A percentile compares a stretch with the other conserved stretches of the same genome.
Evolutionary conservation across 2,113 vertebrate species (phyloP).

Genomic region (Pica pica): DNA sequence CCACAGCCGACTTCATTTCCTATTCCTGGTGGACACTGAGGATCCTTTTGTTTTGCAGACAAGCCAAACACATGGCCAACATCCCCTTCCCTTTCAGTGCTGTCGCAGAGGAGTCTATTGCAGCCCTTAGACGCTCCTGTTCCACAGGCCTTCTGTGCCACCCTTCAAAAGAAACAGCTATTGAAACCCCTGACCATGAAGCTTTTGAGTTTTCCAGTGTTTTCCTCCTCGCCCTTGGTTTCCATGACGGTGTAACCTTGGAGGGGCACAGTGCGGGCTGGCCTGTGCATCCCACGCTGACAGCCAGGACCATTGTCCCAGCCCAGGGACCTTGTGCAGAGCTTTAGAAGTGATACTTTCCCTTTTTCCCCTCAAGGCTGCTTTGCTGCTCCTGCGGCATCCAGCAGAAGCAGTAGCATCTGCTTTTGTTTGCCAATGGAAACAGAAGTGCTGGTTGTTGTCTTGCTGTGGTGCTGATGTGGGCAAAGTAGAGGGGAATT

Average conservation of each 20-base stretch:
- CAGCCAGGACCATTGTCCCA: background rate
- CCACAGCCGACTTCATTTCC: background rate
- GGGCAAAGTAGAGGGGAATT: background rate
- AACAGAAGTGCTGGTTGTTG: background rate
- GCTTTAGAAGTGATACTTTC: background rate
- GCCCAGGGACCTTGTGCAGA: background rate
- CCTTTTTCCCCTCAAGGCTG: slow-evolving; percentile 35
- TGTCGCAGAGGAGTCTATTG: background rate
- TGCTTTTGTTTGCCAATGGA: background rate
- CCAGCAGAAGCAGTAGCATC: background rate
- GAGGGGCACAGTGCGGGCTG: background rate
- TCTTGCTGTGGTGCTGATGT: background rate
- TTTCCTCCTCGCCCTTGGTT: background rate
- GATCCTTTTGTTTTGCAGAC: background rate
- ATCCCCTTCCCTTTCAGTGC: slow-evolving; percentile 27
- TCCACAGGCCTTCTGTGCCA: slow-evolving; percentile 38
- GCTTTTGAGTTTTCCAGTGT: background rate
- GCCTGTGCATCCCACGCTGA: background rate
- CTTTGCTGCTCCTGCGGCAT: rapidly evolving
- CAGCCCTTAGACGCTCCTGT: background rate
- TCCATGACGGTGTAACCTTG: slow-evolving; percentile 2
- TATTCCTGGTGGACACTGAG: background rate
- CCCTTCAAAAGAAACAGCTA: slow-evolving; percentile 30
- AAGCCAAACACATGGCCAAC: background rate
- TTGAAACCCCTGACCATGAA: slow-evolving; percentile 58